Evolutionary conservation across 2,113 vertebrate genomes (phyloP).

Genomic region (Xerus inauris): DNA sequence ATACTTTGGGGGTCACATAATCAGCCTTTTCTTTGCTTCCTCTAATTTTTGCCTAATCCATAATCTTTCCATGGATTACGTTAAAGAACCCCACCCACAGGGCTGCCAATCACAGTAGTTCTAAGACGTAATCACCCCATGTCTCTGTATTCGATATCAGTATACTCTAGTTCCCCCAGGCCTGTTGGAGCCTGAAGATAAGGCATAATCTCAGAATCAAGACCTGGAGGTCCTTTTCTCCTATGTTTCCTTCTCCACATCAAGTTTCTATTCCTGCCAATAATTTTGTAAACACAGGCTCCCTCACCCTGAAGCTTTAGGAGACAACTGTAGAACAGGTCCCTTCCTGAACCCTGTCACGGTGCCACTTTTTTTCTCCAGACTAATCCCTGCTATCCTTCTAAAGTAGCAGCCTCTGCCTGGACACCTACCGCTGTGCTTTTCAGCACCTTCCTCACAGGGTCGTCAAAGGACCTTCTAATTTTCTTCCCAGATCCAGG

Average conservation of each 20-base stretch:
- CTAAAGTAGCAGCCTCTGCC: background rate
- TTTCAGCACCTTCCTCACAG: background rate
- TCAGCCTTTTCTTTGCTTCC: background rate
- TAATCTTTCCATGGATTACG: background rate
- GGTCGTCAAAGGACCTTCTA: background rate
- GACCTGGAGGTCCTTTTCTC: background rate
- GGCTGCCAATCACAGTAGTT: background rate
- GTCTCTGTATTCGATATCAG: background rate
- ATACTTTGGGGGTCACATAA: background rate
- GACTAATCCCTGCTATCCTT: background rate
- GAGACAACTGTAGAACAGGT: background rate
- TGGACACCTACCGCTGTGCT: background rate
- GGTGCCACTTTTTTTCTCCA: background rate
- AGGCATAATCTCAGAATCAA: background rate
- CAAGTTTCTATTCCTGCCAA: background rate
- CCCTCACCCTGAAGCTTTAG: background rate
- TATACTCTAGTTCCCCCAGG: background rate
- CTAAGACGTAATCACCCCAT: background rate
- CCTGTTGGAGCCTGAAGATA: background rate
- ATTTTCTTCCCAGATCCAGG: background rate
- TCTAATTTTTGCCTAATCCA: background rate
- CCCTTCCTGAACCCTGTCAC: background rate
- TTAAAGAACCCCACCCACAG: background rate
- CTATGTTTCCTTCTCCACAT: background rate
- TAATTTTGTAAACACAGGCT: background rate